Evolutionary conservation across 2,797 vertebrate genomes (phyloP).

Genomic region (Geotrypetes seraphini): DNA sequence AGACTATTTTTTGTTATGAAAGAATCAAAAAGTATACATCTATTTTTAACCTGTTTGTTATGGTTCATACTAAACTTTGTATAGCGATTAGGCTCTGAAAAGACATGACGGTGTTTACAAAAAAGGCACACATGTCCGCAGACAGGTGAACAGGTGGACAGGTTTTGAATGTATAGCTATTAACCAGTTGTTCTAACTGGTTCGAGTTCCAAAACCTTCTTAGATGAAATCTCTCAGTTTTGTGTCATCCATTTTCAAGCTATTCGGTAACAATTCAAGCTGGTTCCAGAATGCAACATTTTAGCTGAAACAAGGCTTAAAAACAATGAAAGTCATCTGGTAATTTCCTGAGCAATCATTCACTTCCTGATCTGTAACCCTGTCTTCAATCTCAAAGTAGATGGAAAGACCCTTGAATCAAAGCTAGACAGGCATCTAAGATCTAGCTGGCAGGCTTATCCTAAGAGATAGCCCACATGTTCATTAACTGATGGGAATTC

Average conservation of each 20-base stretch:
- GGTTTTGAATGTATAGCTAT: conserved; percentile 69
- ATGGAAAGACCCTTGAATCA: conserved; percentile 60
- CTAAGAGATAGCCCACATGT: conserved; percentile 38
- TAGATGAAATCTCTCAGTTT: conserved; percentile 76
- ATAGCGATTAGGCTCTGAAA: conserved; percentile 65
- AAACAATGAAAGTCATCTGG: conserved; percentile 57
- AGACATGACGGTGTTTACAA: conserved; percentile 74
- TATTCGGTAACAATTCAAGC: conserved; percentile 45
- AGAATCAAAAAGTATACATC: conserved; percentile 42
- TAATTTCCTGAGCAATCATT: conserved; percentile 79
- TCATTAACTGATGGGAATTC: conserved; percentile 36
- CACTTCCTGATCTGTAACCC: conserved; percentile 46
- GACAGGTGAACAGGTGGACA: conserved; percentile 70
- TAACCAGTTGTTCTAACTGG: conserved; percentile 63
- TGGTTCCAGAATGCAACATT: conserved; percentile 41
- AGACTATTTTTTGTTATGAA: conserved; percentile 75
- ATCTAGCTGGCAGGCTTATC: conserved; percentile 65
- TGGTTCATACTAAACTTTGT: conserved; percentile 50
- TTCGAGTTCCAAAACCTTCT: conserved; percentile 41
- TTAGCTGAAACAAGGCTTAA: conserved; percentile 37
- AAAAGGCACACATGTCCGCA: conserved; percentile 89
- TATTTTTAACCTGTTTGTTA: conserved; percentile 42
- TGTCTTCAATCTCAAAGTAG: conserved; percentile 82
- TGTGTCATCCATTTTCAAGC: conserved; percentile 63
- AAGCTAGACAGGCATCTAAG: conserved; percentile 54